Base-by-base conservation (phyloP, 2,888 invertebrate genomes). In the Gortyna flavago region DNA sequence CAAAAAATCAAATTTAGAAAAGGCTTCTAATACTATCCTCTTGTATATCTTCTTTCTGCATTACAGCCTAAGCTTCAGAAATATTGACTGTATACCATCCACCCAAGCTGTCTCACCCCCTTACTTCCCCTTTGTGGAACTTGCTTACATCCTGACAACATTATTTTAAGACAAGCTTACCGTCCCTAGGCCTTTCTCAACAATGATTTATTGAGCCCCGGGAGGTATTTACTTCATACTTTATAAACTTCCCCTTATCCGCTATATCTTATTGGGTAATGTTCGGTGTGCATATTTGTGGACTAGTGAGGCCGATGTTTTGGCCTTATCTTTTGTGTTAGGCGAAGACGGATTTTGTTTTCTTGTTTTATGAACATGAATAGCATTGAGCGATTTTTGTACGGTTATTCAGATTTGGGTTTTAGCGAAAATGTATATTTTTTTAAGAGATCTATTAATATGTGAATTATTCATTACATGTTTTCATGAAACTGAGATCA, bases 161-260 rank as follows among this genome's bases (percentile, higher is more conserved):
- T 94, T 94, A 94, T 93, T 92, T 93, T 93, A 92, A 93, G 91
- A 89, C 90, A 82, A 90, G 90, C 90, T 90, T 89, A 90, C 89
- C 86, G 86, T 92, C 92, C 90, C 91, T 87, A 87, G 92, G 91
- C 92, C 89, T 91, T 92, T 88, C 85, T 90, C 87, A 92, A 93
- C 91, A 91, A 95, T 95, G 95, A 95, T 95, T 94, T 95, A 95
- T 95, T 89, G 94, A 92, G 90, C 92, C 89, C 88, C 85, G 91
- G 92, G 92, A 92, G 90, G 89, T 92, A 93, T 93, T 93, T 91
- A 91, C 93, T 91, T 89, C 89, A 86, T 88, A 90, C 84, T 83
- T 81, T 81, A 83, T 79, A 86, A 89, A 84, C 75, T 88, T 85
- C 76, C 72, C 54, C 77, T 80, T 83, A 85, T 80, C 73, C 67